Evolutionary conservation across 1,140 invertebrate species (phyloP), one percentile per base, ranked within the genome.

Genomic region (Trichogramma pretiosum): DNA sequence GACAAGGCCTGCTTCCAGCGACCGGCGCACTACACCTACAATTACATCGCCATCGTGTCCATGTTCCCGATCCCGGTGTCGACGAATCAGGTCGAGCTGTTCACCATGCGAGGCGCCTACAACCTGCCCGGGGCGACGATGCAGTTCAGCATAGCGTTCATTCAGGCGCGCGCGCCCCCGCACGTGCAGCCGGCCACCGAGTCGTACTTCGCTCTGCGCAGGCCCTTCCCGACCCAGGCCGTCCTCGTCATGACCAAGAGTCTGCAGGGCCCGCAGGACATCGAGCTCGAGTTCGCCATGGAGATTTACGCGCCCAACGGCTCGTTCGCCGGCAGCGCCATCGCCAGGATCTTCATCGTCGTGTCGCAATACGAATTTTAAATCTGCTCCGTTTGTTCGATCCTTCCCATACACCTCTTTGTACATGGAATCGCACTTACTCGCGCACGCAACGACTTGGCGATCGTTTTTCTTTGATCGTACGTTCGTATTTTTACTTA

Each of bases 1-100:
- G 87, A 92, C 54, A 62, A 71, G 24, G 72, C 76, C 44, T 94
- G 91, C 56, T 72, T 84, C 9, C 79, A 78, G 7, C 78, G 81
- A 56, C 89, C 92, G 0, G 79, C 87, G 14, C 84, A 85, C 40
- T 87, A 85, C 60, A 91, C 89, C 5, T 93, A 84, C 73, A 93
- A 93, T 69, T 96, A 88, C 65, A 85, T 96, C 50, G 89, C 88
- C 0, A 84, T 96, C 55, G 83, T 88, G 0, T 86, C 88, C 39
- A 88, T 89, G 63, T 69, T 93, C 14, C 80, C 81, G 19, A 76
- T 94, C 7, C 81, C 87, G 0, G 60, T 70, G 2, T 59, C 71
- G 2, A 70, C 65, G 49, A 84, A 79, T 5, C 74, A 77, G 53
- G 70, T 88, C 32, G 82, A 89, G 42, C 69, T 97, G 2, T 95